phyloP scores from a whole-genome alignment of 2,113 vertebrate species.

The Apus apus region DNA sequence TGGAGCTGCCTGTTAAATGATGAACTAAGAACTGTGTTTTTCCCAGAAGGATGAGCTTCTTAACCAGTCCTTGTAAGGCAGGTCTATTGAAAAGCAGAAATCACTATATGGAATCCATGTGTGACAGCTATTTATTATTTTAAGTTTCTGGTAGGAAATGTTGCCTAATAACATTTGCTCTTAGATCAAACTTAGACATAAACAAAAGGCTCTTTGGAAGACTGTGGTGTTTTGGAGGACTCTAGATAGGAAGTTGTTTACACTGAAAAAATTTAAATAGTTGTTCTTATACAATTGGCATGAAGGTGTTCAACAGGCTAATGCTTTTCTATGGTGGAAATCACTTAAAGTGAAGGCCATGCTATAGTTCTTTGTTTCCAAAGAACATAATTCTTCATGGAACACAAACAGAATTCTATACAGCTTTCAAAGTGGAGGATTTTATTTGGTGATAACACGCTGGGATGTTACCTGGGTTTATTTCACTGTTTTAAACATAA shows the following conservation, averaged over 20 bases:
- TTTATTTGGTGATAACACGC: background rate
- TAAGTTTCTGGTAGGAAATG: conserved; percentile 19
- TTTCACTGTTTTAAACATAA: background rate
- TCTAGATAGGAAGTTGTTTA: background rate
- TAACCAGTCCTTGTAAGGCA: background rate
- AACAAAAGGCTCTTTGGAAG: background rate
- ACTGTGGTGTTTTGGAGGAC: background rate
- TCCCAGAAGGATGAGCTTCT: background rate
- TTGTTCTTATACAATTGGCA: background rate
- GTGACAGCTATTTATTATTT: background rate
- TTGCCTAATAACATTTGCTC: conserved; percentile 6
- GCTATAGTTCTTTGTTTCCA: background rate
- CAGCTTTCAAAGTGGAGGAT: background rate
- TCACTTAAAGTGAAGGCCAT: background rate
- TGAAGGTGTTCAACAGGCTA: background rate
- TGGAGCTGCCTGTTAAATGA: conserved; percentile 8
- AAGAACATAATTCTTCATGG: background rate
- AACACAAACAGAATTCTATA: background rate
- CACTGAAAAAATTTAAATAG: background rate
- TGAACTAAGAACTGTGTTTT: background rate
- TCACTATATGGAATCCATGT: background rate
- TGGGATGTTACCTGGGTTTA: conserved; percentile 4
- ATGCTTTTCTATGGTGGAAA: background rate
- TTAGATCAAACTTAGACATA: conserved; percentile 5
- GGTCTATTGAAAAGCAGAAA: background rate